These are phyloP conservation scores for Diarsia rubi DNA, from an alignment of 2,888 invertebrate genomes.

Conservation along the genomic window DNA sequence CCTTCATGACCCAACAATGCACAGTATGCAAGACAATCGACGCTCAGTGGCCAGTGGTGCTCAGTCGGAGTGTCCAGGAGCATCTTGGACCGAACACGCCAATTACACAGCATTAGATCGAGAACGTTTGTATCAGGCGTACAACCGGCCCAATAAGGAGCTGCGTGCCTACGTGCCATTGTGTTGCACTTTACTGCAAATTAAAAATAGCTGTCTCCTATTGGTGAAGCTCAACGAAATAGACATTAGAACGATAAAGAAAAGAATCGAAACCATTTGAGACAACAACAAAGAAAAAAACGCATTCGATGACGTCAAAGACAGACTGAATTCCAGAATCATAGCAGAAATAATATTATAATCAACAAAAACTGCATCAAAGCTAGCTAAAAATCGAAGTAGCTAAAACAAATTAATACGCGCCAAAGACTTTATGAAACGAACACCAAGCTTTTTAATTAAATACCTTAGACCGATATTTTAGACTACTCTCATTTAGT, in stretches of 20 bases:
- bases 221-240: constrained; percentile 17
- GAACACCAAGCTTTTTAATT: constrained; percentile 46
- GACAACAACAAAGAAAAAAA: not conserved
- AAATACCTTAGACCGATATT: constrained; percentile 55
- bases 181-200: constrained; percentile 49
- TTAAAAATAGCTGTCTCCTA: constrained; percentile 50
- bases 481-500: constrained; percentile 35
- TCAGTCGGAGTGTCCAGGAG: constrained; percentile 61
- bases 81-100: constrained; percentile 66
- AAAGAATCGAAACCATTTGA: not conserved
- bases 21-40: constrained; percentile 57
- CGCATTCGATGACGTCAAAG: not conserved
- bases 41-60: constrained; percentile 58
- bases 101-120: constrained; percentile 71
- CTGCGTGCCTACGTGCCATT: constrained; percentile 55
- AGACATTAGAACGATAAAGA: constrained; percentile 10
- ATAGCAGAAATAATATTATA: not conserved
- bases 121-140: constrained; percentile 66
- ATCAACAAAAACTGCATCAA: constrained; percentile 9
- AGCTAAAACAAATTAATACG: constrained; percentile 3
- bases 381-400: not conserved
- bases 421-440: constrained; percentile 40
- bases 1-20: constrained; percentile 36
- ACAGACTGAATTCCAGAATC: not conserved
- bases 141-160: constrained; percentile 61